Evolutionary conservation across 2,797 vertebrate genomes (phyloP).

Genomic region (Megaceryle alcyon): DNA sequence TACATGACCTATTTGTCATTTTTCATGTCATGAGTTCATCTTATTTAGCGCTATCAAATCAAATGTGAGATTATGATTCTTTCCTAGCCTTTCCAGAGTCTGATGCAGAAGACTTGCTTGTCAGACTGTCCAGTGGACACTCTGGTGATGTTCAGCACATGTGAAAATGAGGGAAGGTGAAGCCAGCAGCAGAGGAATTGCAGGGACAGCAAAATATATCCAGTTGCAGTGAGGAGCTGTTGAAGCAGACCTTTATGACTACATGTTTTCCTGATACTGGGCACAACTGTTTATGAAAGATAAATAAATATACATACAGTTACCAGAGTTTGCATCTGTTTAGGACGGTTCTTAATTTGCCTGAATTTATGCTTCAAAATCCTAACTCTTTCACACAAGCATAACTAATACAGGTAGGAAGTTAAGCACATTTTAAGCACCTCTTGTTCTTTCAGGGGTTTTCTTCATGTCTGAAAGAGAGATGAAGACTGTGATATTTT

Average conservation of each 20-base stretch:
- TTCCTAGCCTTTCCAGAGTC: neutral
- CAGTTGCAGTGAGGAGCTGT: neutral
- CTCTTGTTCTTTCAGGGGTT: neutral
- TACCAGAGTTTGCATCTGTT: neutral
- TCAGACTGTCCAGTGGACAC: neutral
- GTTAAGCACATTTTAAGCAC: neutral
- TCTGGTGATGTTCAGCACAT: neutral
- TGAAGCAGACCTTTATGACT: neutral
- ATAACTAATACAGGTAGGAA: neutral
- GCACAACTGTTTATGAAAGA: neutral
- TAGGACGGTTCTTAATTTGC: neutral
- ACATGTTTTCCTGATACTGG: neutral
- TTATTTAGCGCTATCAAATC: neutral
- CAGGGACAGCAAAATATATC: neutral
- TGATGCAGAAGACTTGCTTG: neutral
- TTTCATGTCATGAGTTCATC: neutral
- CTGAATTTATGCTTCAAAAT: neutral
- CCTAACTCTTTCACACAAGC: neutral
- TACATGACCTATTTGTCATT: constrained; percentile 26
- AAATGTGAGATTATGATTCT: neutral
- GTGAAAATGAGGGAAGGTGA: neutral
- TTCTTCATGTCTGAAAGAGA: neutral
- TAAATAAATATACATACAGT: neutral
- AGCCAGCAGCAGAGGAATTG: neutral
- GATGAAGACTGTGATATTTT: neutral